Conservation (phyloP, 2,113 vertebrate species). For the Microcebus ravelobensis region DNA sequence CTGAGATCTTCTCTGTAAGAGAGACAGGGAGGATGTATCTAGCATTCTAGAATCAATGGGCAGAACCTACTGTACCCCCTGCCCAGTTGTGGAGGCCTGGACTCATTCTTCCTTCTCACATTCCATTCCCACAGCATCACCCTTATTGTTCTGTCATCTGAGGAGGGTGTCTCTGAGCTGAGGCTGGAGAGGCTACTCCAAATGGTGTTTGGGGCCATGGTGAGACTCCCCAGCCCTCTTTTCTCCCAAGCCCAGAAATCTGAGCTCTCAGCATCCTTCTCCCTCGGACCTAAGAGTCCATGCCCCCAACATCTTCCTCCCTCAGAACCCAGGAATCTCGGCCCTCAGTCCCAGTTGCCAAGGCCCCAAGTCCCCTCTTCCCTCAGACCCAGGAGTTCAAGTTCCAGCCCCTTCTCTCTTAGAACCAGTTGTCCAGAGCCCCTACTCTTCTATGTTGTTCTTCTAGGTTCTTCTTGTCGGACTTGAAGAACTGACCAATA, state of each 20-base stretch:
- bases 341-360: neutral
- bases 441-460: neutral
- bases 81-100: neutral
- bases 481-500: conserved; percentile 89
- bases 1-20: neutral
- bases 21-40: neutral
- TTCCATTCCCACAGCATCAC: conserved; percentile 85
- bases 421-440: neutral
- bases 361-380: neutral
- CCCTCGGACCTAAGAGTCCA: neutral
- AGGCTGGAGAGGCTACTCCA: conserved; percentile 90
- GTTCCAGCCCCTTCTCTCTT: neutral
- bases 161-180: conserved; percentile 82
- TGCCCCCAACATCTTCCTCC: neutral
- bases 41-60: neutral
- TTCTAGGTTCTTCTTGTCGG: conserved; percentile 90
- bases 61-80: fast-evolving
- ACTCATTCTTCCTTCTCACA: neutral
- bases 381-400: neutral
- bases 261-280: neutral
- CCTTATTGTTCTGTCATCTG: conserved; percentile 90
- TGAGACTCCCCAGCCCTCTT: conserved; percentile 72
- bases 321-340: neutral
- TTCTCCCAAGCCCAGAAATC: neutral
- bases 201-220: conserved; percentile 93